Conservation (phyloP, 2,797 vertebrate genomes). For the Pseudomugil tenellus region DNA sequence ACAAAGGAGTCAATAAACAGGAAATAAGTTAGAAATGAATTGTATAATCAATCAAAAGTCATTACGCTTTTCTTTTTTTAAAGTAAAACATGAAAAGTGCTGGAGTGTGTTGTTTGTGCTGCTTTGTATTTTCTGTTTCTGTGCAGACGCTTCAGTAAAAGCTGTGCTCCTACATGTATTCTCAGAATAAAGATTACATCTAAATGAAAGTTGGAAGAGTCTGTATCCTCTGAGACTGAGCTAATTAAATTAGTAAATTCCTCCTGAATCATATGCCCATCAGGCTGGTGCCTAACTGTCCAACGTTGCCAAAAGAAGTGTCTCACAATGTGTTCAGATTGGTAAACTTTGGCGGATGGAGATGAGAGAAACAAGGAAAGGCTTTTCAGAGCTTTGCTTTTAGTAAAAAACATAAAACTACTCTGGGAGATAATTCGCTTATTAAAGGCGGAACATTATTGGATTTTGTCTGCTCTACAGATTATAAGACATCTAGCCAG, state of each 20-base stretch:
- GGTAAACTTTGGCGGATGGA: slow-evolving; percentile 55
- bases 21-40: slow-evolving; percentile 27
- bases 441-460: slow-evolving; percentile 62
- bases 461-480: slow-evolving; percentile 48
- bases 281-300: slow-evolving; percentile 42
- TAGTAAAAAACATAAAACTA: slow-evolving; percentile 30
- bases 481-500: slow-evolving; percentile 58
- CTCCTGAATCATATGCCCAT: slow-evolving; percentile 65
- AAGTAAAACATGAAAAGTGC: neutral
- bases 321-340: slow-evolving; percentile 65
- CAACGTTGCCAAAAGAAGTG: slow-evolving; percentile 65
- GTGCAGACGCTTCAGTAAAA: slow-evolving; percentile 28
- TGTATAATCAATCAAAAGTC: slow-evolving; percentile 19
- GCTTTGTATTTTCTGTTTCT: neutral
- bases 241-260: slow-evolving; percentile 80
- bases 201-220: slow-evolving; percentile 75
- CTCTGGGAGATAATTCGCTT: slow-evolving; percentile 46
- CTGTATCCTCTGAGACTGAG: slow-evolving; percentile 65
- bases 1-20: slow-evolving; percentile 29
- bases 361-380: slow-evolving; percentile 40
- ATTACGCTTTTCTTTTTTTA: slow-evolving; percentile 3
- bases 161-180: slow-evolving; percentile 49
- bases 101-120: neutral
- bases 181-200: slow-evolving; percentile 73
- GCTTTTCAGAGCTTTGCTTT: slow-evolving; percentile 27